Evolutionary conservation across 2,888 invertebrate species (phyloP), one percentile per base, ranked within the genome.

Genomic region (Sarcophaga subvicina): DNA sequence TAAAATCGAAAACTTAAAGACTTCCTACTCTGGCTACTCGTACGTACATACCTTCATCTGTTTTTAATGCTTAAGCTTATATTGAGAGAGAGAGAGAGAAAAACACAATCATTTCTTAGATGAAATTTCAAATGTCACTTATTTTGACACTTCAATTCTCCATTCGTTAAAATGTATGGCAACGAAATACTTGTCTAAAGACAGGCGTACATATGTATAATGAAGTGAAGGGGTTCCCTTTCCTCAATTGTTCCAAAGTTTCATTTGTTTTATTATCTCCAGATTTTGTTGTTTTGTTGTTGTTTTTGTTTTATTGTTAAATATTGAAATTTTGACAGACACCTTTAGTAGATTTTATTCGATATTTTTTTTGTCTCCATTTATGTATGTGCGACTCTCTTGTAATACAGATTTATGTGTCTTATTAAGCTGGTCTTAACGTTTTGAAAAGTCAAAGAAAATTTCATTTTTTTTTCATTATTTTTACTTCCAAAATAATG

Each of bases 351-450:
- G 22, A 25, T 77, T 79, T 80, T 82, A 25, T 70, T 79, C 10
- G 10, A 37, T 22, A 37, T 8, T 2, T 70, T 37, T 11, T 12
- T 6, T 80, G 60, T 80, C 49, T 80, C 14, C 54, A 54, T 69
- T 49, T 20, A 20, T 54, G 37, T 59, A 22, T 22, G 80, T 37
- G 8, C 37, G 37, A 10, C 37, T 37, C 69, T 71, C 82, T 71
- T 86, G 80, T 86, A 86, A 86, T 83, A 80, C 86, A 86, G 86
- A 83, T 86, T 83, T 86, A 83, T 83, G 77, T 83, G 80, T 83
- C 86, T 83, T 83, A 86, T 83, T 86, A 86, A 83, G 72, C 83
- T 77, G 71, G 54, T 83, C 80, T 86, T 72, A 77, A 72, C 59
- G 22, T 83, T 76, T 69, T 67, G 49, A 71, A 70, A n/a, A 66